These are phyloP conservation scores for Dendroctonus valens DNA, from an alignment of 1,140 invertebrate genomes.

Conservation along the genomic window DNA sequence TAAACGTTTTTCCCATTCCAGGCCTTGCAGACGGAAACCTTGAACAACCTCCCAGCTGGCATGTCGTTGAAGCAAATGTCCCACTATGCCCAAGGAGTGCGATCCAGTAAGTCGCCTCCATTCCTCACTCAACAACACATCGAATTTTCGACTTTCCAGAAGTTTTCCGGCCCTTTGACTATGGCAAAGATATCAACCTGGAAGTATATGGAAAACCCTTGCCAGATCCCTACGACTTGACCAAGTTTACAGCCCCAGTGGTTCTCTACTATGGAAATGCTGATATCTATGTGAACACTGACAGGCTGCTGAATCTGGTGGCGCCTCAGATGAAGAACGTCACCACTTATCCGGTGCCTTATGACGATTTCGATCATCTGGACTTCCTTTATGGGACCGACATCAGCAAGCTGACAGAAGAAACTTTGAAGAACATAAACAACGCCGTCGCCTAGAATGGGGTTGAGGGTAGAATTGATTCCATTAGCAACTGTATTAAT, in stretches of 20 bases:
- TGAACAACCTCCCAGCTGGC: slow-evolving; percentile 12
- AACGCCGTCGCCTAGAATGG: neutral
- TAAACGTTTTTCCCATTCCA: slow-evolving; percentile 1
- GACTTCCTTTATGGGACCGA: slow-evolving; percentile 24
- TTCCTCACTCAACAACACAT: neutral
- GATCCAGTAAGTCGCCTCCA: slow-evolving; percentile 5
- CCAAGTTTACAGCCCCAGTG: slow-evolving; percentile 20
- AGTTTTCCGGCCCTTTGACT: slow-evolving; percentile 14
- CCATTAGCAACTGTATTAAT: neutral
- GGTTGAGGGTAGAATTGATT: neutral
- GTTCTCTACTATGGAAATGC: slow-evolving; percentile 26
- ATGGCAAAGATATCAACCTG: slow-evolving; percentile 10
- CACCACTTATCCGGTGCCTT: slow-evolving; percentile 33
- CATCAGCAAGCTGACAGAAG: slow-evolving; percentile 2
- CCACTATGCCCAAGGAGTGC: slow-evolving; percentile 17
- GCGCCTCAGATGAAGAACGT: slow-evolving; percentile 51
- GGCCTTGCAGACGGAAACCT: slow-evolving; percentile 10
- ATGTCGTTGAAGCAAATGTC: slow-evolving; percentile 12
- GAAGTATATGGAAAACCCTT: slow-evolving; percentile 11
- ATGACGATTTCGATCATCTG: slow-evolving; percentile 22
- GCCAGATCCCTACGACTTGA: slow-evolving; percentile 25
- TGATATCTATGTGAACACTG: slow-evolving; percentile 37
- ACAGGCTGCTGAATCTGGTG: slow-evolving; percentile 36
- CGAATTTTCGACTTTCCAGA: slow-evolving; percentile 11
- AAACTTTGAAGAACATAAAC: slow-evolving; percentile 6